Conservation (phyloP, 1,140 invertebrate genomes). For the Paraescarpia echinospica region DNA sequence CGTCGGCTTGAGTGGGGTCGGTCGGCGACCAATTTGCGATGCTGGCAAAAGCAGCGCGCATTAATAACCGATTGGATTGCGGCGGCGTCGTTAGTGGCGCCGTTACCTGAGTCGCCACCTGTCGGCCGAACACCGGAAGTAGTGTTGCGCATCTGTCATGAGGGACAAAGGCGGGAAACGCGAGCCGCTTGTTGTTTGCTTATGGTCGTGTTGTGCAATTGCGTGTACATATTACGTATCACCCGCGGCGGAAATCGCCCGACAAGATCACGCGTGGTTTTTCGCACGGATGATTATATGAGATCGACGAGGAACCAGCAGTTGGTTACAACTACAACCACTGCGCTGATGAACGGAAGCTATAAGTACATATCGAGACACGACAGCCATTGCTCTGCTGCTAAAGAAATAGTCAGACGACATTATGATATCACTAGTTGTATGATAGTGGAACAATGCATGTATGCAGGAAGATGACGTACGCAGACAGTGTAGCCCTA, state of each 20-base stretch:
- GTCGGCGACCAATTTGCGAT: background rate
- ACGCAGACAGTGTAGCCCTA: no score
- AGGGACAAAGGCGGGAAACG: background rate
- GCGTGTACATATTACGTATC: background rate
- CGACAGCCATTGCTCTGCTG: background rate
- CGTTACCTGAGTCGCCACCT: background rate
- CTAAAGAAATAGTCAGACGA: no score
- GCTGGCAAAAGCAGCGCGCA: background rate
- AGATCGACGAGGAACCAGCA: background rate
- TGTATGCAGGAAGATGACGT: no score
- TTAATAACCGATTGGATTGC: background rate
- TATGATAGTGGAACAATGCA: no score
- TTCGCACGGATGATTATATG: background rate
- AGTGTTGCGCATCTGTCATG: background rate
- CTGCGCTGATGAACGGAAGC: background rate
- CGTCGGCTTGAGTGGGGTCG: background rate
- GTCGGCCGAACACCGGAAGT: background rate
- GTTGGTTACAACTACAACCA: background rate
- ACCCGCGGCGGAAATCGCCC: background rate
- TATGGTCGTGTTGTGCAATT: background rate
- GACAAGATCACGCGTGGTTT: background rate
- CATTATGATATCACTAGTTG: no score
- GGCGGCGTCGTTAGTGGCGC: background rate
- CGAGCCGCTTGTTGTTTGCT: background rate
- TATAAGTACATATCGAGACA: background rate